Evolutionary conservation across 1,140 invertebrate species (phyloP), one percentile per base, ranked within the genome.

Genomic region (Drosophila truncata): DNA sequence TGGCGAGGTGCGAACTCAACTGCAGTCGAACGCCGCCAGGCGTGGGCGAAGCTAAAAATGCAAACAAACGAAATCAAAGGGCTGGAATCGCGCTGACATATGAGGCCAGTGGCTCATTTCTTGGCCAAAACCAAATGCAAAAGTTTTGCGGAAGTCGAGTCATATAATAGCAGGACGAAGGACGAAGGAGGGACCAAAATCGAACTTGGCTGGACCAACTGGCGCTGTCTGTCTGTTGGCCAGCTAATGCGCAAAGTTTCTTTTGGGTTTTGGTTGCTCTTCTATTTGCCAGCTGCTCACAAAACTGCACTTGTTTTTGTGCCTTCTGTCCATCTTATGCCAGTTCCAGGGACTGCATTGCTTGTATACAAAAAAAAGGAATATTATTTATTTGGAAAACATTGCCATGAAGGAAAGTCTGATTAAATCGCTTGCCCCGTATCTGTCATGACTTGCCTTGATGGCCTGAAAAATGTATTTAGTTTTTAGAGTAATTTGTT

Each of bases 191-290:
- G 14, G 14, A 3, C 16, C 16, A 13, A 25, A 25, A 50, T 31
- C 58, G 29, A 66, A 83, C 66, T 86, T 86, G 83, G 83, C 83
- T 75, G 83, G 83, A 86, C 83, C 71, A 74, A 83, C 59, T 86
- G 83, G 83, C 83, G 83, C 83, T 86, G 70, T 70, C 69, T 62
- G 35, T 14, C 18, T 41, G 41, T 27, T 41, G 41, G 23, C 33
- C 14, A 69, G 80, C 71, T 87, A 86, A 86, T 86, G 83, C 84
- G 84, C 77, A 86, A 86, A 86, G 80, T 86, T 86, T 87, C 66
- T 78, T 76, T 79, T 50, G 62, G 66, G 31, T 50, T 50, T 25
- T 16, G 23, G 8, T 55, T 62, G 27, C 3, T 10, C 8, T 54
- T 61, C 78, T 55, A 69, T 81, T 85, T 85, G 78, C 82, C 82